These are phyloP conservation scores for Sericinus montela DNA, from an alignment of 2,888 invertebrate genomes.

Conservation along the genomic window DNA sequence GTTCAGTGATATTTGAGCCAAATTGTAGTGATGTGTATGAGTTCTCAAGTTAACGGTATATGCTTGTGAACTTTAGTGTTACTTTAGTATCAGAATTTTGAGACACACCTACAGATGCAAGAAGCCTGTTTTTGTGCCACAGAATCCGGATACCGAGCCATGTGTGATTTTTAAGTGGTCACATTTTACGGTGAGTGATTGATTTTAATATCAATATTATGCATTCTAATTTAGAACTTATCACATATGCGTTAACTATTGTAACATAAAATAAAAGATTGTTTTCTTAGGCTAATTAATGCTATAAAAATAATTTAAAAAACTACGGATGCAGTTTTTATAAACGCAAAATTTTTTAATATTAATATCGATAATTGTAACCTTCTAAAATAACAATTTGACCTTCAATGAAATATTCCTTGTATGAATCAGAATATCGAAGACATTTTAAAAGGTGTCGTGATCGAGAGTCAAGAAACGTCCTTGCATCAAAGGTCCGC, in stretches of 20 bases:
- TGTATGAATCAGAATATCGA: slow-evolving; percentile 10
- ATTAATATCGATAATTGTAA: no score
- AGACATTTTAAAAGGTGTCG: slow-evolving; percentile 8
- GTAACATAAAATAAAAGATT: no score
- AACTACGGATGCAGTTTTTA: no score
- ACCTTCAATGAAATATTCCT: slow-evolving; percentile 5
- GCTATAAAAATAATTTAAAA: no score
- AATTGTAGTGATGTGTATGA: slow-evolving; percentile 31
- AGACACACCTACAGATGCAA: slow-evolving; percentile 51
- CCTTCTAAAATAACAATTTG: slow-evolving; percentile 4
- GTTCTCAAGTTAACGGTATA: slow-evolving; percentile 57
- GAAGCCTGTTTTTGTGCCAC: slow-evolving; percentile 44
- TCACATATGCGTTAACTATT: neutral
- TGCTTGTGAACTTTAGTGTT: slow-evolving; percentile 48
- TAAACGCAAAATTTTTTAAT: no score
- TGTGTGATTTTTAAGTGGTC: slow-evolving; percentile 41
- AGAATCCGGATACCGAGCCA: slow-evolving; percentile 49
- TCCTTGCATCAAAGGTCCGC: slow-evolving; percentile 12
- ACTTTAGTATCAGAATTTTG: slow-evolving; percentile 48
- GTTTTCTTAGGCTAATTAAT: no score
- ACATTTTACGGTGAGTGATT: slow-evolving; percentile 28
- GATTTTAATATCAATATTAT: neutral
- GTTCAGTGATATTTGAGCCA: neutral
- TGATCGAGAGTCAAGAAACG: slow-evolving; percentile 8
- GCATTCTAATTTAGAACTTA: neutral